Percentiles rank a stretch among this genome's conserved stretches.
Conservation (phyloP, 2,113 vertebrate species). For the Cinclus mexicanus region DNA sequence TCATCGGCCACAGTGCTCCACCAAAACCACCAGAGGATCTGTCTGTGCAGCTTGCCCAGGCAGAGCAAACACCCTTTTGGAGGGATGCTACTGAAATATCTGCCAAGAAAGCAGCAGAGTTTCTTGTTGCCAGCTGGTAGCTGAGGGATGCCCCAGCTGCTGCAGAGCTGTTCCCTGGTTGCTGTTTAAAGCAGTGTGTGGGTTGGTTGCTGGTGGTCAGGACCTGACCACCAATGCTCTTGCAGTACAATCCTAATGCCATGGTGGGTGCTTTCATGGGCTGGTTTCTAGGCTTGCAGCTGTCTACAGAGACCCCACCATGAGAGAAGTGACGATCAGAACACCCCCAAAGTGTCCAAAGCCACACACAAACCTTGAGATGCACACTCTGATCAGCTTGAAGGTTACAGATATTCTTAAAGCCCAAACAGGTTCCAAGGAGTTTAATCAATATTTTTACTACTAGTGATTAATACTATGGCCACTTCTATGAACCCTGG, state of each 20-base stretch:
- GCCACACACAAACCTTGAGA: not conserved
- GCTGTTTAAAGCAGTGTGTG: not conserved
- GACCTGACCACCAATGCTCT: not conserved
- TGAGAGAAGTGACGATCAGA: not conserved
- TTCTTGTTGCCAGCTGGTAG: not conserved
- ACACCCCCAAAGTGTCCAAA: not conserved
- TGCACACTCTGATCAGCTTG: not conserved
- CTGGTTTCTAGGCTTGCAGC: not conserved
- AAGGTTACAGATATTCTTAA: not conserved
- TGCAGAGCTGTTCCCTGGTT: not conserved
- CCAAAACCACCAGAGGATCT: not conserved
- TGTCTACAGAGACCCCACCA: not conserved
- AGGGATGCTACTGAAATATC: not conserved
- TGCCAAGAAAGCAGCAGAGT: slow-evolving; percentile 1
- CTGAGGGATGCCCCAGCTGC: not conserved
- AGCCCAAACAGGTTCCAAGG: not conserved
- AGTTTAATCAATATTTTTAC: not conserved
- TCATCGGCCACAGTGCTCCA: not conserved
- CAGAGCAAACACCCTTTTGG: not conserved
- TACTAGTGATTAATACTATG: not conserved
- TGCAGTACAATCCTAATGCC: not conserved
- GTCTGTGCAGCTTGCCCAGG: not conserved
- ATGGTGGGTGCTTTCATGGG: not conserved
- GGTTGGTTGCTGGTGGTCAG: not conserved
- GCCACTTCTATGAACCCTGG: not conserved